Conservation (phyloP, 2,113 vertebrate genomes). For the Phoenicopterus ruber region DNA sequence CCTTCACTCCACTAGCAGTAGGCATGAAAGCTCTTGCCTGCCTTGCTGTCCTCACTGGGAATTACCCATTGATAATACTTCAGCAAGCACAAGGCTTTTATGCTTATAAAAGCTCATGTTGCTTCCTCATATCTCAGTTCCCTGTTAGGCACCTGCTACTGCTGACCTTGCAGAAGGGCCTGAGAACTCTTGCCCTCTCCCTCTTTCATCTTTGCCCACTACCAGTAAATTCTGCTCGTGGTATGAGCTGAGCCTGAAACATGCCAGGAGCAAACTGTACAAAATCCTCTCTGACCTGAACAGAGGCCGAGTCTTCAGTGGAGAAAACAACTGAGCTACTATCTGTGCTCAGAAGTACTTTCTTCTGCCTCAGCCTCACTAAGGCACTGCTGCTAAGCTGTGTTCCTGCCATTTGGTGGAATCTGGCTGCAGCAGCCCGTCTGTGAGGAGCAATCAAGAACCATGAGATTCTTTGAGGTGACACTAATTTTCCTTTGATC, state of each 20-base stretch:
- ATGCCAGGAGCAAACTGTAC: not conserved
- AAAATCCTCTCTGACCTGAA: not conserved
- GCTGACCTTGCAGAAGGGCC: not conserved
- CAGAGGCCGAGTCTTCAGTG: not conserved
- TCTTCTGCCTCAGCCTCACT: not conserved
- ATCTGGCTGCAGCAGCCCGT: not conserved
- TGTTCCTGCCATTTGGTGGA: not conserved
- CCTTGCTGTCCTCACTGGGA: not conserved
- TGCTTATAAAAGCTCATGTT: not conserved
- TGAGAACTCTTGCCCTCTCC: not conserved
- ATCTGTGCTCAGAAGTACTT: not conserved
- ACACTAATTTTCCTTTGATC: not conserved
- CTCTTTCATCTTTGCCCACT: not conserved
- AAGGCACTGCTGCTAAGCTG: not conserved
- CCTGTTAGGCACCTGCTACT: not conserved
- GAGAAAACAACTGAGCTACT: not conserved
- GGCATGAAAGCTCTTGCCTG: not conserved
- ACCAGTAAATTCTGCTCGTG: not conserved
- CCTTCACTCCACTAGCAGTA: not conserved
- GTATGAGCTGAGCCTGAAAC: not conserved
- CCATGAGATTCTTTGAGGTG: not conserved
- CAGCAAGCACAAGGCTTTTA: not conserved
- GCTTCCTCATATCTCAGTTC: not conserved
- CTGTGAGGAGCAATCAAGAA: not conserved
- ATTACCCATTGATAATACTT: not conserved